Evolutionary conservation across 2,888 invertebrate genomes (phyloP), one percentile per base, ranked within the genome.

Genomic region (Chrysolina oricalcia): DNA sequence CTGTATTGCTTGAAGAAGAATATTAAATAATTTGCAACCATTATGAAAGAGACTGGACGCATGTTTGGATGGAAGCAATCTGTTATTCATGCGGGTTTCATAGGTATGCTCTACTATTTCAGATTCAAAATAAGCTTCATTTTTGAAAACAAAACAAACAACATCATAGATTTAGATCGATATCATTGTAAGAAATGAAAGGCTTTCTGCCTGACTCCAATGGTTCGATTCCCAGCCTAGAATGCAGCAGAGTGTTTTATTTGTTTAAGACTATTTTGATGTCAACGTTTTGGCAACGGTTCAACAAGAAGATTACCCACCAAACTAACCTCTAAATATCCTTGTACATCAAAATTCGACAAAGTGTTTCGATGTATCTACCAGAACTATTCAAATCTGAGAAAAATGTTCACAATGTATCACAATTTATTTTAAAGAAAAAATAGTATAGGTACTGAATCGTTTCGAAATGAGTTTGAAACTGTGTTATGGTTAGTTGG

Each of bases 361-460:
- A 35, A 35, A 35, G 35, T 10, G 40, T 62, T 69, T 56, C 43
- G 41, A 48, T 70, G 68, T 74, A 74, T 73, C 53, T 74, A 78
- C 63, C 56, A 48, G 62, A 50, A 63, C 63, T 73, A 62, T 63
- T 66, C 73, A 75, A 75, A 73, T 68, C 65, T 53, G 69, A 75
- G 72, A 46, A 19, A 23, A 66, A 65, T 56, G 72, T 71, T 64
- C n/a, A 66, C 66, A 70, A n/a, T n/a, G 74, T 80, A 81, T 82
- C 81, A 82, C 82, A 80, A 81, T 77, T 73, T 79, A 73, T 77
- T 77, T 80, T 78, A 73, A 62, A 78, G 81, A 81, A 82, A 78
- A 81, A 78, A 80, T 80, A 78, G 75, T 72, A 78, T 72, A 70
- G 41, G 27, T 68, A 43, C 17, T 62, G 8, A 50, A 50, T 35